Percentiles rank a stretch among this genome's conserved stretches.
Conservation (phyloP, 2,797 vertebrate species). For the Sebastes hubbsi region DNA sequence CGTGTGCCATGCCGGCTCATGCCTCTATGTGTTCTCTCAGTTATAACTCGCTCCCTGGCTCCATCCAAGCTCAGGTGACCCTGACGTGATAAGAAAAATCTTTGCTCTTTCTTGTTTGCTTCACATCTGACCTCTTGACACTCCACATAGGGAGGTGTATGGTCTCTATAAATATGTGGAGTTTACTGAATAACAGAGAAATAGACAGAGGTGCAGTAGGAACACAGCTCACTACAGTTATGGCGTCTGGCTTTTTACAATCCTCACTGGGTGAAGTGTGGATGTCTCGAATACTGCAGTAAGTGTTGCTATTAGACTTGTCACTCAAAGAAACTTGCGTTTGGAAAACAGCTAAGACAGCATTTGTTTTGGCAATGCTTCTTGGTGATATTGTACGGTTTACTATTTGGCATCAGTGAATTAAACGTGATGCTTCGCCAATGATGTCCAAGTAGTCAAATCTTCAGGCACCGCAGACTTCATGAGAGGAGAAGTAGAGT, state of each 20-base stretch:
- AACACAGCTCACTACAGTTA: conserved; percentile 8
- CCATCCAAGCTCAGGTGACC: conserved; percentile 24
- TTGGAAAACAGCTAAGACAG: background rate
- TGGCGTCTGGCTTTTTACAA: conserved; percentile 65
- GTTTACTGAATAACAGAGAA: conserved; percentile 9
- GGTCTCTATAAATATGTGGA: conserved; percentile 20
- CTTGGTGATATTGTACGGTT: background rate
- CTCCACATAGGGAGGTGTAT: conserved; percentile 29
- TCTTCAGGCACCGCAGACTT: background rate
- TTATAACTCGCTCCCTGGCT: background rate
- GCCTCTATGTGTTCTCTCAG: background rate
- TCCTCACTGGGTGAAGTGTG: conserved; percentile 59
- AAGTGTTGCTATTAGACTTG: conserved; percentile 48
- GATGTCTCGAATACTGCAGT: conserved; percentile 64
- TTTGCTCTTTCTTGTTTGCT: conserved; percentile 35
- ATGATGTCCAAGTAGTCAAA: background rate
- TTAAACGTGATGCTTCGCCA: background rate
- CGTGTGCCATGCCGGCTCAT: background rate
- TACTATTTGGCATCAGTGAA: background rate
- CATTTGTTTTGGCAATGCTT: background rate
- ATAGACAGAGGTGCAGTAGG: background rate
- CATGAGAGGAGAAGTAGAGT: background rate
- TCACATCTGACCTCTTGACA: conserved; percentile 46
- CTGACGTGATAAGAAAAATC: conserved; percentile 59
- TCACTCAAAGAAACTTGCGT: background rate